phyloP scores from a whole-genome alignment of 2,888 invertebrate genomes.

The Trilocha varians region DNA sequence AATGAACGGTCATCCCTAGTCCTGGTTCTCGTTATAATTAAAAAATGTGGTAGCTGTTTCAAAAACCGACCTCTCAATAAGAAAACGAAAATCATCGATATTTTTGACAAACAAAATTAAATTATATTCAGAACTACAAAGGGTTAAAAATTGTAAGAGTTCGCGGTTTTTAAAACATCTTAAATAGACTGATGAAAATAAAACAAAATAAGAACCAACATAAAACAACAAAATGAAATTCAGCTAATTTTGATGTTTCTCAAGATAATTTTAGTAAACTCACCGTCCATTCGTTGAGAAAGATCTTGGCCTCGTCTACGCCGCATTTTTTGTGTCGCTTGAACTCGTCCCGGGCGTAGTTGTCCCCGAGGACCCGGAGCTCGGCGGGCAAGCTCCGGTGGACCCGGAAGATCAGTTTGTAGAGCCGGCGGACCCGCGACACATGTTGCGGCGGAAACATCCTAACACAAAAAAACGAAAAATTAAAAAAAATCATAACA shows the following conservation, averaged over 20 bases:
- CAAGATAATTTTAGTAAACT: no score
- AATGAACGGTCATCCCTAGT: no score
- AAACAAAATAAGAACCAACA: background rate
- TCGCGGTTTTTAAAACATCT: background rate
- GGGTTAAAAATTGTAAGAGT: background rate
- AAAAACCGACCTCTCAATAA: no score
- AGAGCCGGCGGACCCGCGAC: slow-evolving; percentile 78
- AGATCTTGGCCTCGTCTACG: slow-evolving; percentile 79
- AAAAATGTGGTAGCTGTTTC: no score
- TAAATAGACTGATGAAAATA: background rate
- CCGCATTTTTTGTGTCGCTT: slow-evolving; percentile 84
- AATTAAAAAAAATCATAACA: background rate
- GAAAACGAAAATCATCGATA: background rate
- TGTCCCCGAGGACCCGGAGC: slow-evolving; percentile 80
- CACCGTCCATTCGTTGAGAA: slow-evolving; percentile 93
- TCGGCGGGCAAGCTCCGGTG: slow-evolving; percentile 84
- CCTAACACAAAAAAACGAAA: slow-evolving; percentile 8
- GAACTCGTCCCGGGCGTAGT: slow-evolving; percentile 89
- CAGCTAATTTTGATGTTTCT: no score
- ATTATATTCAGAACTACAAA: background rate
- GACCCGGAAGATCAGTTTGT: slow-evolving; percentile 84
- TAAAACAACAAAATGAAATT: background rate
- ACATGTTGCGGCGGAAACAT: slow-evolving; percentile 60
- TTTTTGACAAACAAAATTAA: background rate
- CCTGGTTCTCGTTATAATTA: no score